Percentiles rank a stretch among this genome's conserved stretches.
phyloP scores from a whole-genome alignment of 2,888 invertebrate genomes.

The Lasioglossum morio region DNA sequence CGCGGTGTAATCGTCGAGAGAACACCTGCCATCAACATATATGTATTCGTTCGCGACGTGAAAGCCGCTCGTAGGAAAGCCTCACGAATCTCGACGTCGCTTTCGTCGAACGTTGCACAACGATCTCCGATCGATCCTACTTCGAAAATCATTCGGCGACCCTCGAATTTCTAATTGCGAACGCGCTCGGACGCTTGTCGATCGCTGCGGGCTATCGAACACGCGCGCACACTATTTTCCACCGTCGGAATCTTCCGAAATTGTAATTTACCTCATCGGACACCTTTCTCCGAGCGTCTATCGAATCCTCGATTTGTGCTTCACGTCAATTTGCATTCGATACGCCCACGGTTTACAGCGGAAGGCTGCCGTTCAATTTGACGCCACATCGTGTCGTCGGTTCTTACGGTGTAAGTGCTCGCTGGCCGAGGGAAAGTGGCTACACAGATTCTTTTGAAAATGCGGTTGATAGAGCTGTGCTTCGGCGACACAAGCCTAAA shows the following conservation, averaged over 20 bases:
- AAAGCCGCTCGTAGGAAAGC: constrained; percentile 5
- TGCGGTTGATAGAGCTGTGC: not conserved
- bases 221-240: not conserved
- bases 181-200: not conserved
- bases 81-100: not conserved
- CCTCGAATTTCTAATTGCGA: constrained; percentile 7
- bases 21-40: not conserved
- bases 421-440: not conserved
- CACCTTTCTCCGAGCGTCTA: not conserved
- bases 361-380: not conserved
- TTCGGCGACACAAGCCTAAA: not conserved
- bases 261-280: not conserved
- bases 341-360: not conserved
- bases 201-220: not conserved
- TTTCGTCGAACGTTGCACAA: constrained; percentile 9
- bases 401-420: not conserved
- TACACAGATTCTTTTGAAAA: not conserved
- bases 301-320: not conserved
- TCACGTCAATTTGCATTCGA: not conserved
- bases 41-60: not conserved
- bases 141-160: not conserved
- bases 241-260: not conserved
- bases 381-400: not conserved
- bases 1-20: not conserved
- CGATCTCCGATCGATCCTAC: not conserved